Conservation (phyloP, 2,888 invertebrate species). For the Mythimna impura region DNA sequence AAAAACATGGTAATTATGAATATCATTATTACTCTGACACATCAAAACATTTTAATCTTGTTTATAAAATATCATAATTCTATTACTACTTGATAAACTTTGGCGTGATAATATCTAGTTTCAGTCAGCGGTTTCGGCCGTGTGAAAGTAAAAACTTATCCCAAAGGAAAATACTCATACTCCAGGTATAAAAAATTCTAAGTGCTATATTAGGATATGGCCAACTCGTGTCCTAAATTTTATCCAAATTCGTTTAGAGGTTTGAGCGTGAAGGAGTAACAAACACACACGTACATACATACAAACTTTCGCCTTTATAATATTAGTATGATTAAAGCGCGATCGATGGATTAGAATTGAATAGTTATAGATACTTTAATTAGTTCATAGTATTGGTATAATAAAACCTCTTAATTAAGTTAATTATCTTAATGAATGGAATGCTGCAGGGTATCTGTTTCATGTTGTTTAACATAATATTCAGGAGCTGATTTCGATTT, state of each 20-base stretch:
- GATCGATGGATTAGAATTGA: neutral
- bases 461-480: neutral
- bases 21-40: neutral
- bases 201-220: no score
- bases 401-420: neutral
- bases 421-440: neutral
- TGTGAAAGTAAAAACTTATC: no score
- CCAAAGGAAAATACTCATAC: no score
- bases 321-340: neutral
- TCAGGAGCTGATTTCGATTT: neutral
- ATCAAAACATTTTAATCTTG: neutral
- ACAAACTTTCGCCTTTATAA: no score
- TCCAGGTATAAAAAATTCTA: no score
- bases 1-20: neutral
- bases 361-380: slow-evolving; percentile 1
- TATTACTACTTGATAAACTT: slow-evolving; percentile 1
- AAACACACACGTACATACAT: no score
- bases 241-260: no score
- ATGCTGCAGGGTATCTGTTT: neutral
- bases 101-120: neutral
- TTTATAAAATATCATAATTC: neutral
- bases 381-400: neutral
- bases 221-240: no score
- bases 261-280: no score
- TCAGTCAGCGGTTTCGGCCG: no score